Evolutionary conservation across 2,888 invertebrate genomes (phyloP).

Genomic region (Miltochrista miniata): DNA sequence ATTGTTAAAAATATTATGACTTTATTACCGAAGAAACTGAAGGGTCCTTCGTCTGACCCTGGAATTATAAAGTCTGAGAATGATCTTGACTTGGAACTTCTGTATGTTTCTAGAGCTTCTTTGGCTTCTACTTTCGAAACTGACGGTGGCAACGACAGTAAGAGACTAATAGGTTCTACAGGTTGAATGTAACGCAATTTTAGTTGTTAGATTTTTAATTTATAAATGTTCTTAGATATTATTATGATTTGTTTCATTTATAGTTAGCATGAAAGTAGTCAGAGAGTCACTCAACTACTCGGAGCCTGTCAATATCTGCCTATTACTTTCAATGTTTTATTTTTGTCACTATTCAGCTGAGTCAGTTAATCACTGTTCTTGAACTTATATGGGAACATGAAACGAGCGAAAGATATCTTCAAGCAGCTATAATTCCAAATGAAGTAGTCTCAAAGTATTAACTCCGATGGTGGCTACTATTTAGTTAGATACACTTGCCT

Average conservation of each 20-base stretch:
- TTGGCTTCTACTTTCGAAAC: slow-evolving; percentile 59
- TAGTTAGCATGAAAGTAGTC: not conserved
- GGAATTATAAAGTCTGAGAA: slow-evolving; percentile 44
- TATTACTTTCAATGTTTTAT: too few species aligned
- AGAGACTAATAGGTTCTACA: slow-evolving; percentile 51
- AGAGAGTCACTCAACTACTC: too few species aligned
- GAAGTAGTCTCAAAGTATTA: too few species aligned
- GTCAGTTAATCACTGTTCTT: too few species aligned
- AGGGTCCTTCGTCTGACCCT: slow-evolving; percentile 59
- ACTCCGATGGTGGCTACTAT: too few species aligned
- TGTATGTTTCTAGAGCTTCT: slow-evolving; percentile 65
- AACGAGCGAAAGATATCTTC: too few species aligned
- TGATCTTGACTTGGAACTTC: slow-evolving; percentile 52
- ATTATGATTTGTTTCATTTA: not conserved
- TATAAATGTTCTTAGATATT: slow-evolving; percentile 1
- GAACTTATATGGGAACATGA: too few species aligned
- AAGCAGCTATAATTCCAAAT: too few species aligned
- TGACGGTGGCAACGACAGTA: slow-evolving; percentile 37
- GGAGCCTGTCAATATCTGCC: too few species aligned
- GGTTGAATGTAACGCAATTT: slow-evolving; percentile 51
- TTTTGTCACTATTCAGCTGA: too few species aligned
- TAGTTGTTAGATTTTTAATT: slow-evolving; percentile 8
- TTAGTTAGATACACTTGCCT: too few species aligned
- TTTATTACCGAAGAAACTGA: slow-evolving; percentile 50
- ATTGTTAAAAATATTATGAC: slow-evolving; percentile 57